Base-by-base conservation (phyloP, 2,888 invertebrate genomes). In the Smittia aterrima region DNA sequence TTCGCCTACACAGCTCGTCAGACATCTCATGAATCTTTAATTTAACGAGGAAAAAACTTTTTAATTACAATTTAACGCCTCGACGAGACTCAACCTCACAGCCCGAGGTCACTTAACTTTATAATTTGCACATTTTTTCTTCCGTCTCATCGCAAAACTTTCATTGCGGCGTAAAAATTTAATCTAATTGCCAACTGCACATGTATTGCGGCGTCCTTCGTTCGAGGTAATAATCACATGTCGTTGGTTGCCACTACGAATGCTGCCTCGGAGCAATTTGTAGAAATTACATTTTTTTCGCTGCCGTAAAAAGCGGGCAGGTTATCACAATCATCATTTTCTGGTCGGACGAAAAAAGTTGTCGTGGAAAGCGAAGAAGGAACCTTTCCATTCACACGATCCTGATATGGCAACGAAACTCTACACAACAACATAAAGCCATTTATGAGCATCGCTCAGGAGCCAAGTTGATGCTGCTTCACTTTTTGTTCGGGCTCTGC, bases 271-370 rank as follows among this genome's bases (percentile, higher is more conserved):
- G 22, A 18, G 58, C 22, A 58, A 58, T 58, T 58, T 58, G 18
- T 18, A 58, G 58, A 58, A 58, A 58, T 58, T 58, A 58, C 58
- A 13, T 58, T 58, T 58, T n/a, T 22, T 58, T 18, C 58, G 13
- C 13, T 11, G 64, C 27, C 6, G 64, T 27, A 64, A 27, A 27
- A 27, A 27, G 11, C 25, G 25, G 27, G 64, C 64, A 64, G 24
- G 64, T 64, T 64, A 64, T 64, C 64, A 16, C 27, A 64, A 64
- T 64, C 25, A 64, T 64, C 64, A 64, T 58, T 58, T 58, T 47
- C 47, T 58, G 58, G 58, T 58, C 22, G n/a, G 18, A 6, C 22
- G 20, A 58, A 58, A 58, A 58, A 64, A 64, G 64, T 64, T 16
- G 64, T 64, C 16, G 47, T 22, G 2, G 58, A 58, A 11, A 47